phyloP scores from a whole-genome alignment of 2,113 vertebrate species.

The Ophthalmolycus amberensis region DNA sequence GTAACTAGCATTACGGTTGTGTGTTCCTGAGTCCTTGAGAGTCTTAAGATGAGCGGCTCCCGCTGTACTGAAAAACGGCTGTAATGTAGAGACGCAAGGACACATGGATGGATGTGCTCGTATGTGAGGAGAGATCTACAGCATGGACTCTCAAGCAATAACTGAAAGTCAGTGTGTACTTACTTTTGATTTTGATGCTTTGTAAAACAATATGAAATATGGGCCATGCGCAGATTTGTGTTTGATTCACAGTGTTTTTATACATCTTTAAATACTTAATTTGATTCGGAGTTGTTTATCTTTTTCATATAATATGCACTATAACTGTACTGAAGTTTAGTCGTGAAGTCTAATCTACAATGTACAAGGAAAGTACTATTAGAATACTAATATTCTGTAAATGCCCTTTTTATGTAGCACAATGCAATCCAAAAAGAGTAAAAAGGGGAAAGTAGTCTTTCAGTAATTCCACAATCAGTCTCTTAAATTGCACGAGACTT shows the following conservation, averaged over 20 bases:
- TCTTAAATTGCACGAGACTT: conserved; percentile 64
- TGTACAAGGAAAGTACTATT: background rate
- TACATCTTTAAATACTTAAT: background rate
- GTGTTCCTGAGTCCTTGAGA: conserved; percentile 38
- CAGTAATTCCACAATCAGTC: conserved; percentile 66
- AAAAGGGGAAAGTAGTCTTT: conserved; percentile 27
- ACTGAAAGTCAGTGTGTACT: background rate
- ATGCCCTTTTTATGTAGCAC: background rate
- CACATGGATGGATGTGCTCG: conserved; percentile 14
- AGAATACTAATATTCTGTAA: conserved; percentile 3
- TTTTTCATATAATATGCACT: background rate
- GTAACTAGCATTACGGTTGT: conserved; percentile 52
- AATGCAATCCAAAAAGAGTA: conserved; percentile 5
- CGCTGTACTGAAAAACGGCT: conserved; percentile 39
- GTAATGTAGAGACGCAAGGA: conserved; percentile 40
- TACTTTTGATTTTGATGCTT: background rate
- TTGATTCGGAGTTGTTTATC: background rate
- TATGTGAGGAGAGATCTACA: conserved; percentile 17
- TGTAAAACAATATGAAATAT: conserved; percentile 35
- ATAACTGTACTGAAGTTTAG: background rate
- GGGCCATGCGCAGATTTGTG: conserved; percentile 54
- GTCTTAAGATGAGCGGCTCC: conserved; percentile 47
- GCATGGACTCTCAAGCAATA: conserved; percentile 15
- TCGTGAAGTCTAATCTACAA: background rate
- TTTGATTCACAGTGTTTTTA: background rate